These are phyloP conservation scores for Luperina testacea DNA, from an alignment of 2,888 invertebrate genomes.

Conservation along the genomic window DNA sequence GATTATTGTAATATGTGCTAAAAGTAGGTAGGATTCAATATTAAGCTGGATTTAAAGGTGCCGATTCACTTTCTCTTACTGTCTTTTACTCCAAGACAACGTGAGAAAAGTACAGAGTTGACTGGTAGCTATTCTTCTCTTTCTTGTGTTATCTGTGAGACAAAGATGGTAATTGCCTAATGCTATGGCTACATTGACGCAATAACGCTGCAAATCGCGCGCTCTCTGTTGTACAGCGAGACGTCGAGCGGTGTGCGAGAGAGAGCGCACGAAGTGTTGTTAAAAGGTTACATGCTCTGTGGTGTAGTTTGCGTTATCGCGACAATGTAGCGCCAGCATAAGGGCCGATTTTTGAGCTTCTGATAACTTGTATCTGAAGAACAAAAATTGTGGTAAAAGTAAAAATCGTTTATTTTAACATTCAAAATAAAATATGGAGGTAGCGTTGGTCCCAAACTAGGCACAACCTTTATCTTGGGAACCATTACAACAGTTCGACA, in stretches of 20 bases:
- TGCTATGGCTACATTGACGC: too few relatives aligned
- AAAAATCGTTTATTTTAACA: too few relatives aligned
- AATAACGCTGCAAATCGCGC: neutral
- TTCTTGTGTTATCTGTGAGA: neutral
- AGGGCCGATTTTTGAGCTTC: neutral
- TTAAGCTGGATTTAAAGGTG: neutral
- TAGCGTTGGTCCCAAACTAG: too few relatives aligned
- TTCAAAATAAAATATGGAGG: too few relatives aligned
- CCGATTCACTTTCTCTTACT: neutral
- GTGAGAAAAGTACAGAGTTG: neutral
- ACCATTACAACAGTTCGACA: neutral
- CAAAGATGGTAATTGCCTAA: neutral
- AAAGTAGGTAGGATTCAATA: slow-evolving; percentile 8
- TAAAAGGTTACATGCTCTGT: too few relatives aligned
- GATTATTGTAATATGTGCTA: slow-evolving; percentile 27
- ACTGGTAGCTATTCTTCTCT: neutral
- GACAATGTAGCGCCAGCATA: too few relatives aligned
- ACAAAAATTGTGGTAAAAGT: neutral
- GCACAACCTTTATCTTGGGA: too few relatives aligned
- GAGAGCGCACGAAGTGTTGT: too few relatives aligned
- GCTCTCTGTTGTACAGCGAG: neutral
- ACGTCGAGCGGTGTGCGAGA: too few relatives aligned
- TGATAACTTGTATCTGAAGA: neutral
- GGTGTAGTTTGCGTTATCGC: too few relatives aligned
- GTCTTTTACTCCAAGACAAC: neutral